A percentile compares a stretch with the other conserved stretches of the same genome.
phyloP scores from a whole-genome alignment of 2,888 invertebrate species.

The Drosophila planitibia region DNA sequence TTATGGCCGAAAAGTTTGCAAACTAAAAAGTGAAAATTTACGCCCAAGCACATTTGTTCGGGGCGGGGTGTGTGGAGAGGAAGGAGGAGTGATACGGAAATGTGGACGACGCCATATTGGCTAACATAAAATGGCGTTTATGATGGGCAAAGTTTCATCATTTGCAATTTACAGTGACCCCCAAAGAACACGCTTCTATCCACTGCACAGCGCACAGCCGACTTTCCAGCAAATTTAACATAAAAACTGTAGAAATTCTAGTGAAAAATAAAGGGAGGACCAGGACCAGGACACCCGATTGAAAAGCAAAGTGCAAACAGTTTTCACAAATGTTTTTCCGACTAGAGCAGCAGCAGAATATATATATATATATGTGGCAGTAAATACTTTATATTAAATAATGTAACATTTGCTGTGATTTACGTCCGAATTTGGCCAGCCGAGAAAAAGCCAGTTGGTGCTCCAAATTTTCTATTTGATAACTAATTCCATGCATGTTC shows the following conservation, averaged over 20 bases:
- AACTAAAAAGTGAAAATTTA: conserved; percentile 74
- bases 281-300: background rate
- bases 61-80: background rate
- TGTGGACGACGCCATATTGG: conserved; percentile 68
- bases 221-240: conserved; percentile 73
- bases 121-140: conserved; percentile 76
- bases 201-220: conserved; percentile 6
- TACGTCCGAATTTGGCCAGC: conserved; percentile 4
- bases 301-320: conserved; percentile 47
- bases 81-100: background rate
- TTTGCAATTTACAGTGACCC: conserved; percentile 70
- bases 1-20: conserved; percentile 37
- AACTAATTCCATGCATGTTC: conserved; percentile 60
- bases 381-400: conserved; percentile 42
- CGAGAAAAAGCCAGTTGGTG: conserved; percentile 8
- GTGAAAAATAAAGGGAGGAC: background rate
- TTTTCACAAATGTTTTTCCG: conserved; percentile 60
- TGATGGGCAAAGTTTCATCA: conserved; percentile 76
- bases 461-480: conserved; percentile 27
- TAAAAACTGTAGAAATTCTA: conserved; percentile 48
- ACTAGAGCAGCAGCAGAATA: conserved; percentile 6
- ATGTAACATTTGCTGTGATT: conserved; percentile 43
- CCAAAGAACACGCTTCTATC: conserved; percentile 22
- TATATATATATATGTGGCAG: conserved; percentile 4
- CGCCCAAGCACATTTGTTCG: conserved; percentile 42